Percentiles rank a stretch among this genome's conserved stretches.
These are phyloP conservation scores for Willisornis vidua DNA, from an alignment of 2,113 vertebrate species.

Conservation along the genomic window DNA sequence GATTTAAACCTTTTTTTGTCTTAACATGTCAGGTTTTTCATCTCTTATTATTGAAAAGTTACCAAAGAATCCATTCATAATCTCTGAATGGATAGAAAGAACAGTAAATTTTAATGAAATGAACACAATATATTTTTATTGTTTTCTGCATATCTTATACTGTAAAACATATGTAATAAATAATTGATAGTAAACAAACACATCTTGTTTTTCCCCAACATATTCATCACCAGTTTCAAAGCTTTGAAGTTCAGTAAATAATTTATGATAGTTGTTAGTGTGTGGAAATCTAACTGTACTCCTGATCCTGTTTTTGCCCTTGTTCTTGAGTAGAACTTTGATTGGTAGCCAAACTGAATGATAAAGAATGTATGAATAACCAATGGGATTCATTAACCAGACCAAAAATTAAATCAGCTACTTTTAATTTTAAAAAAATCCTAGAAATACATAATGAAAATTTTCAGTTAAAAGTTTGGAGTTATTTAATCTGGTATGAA, in stretches of 20 bases:
- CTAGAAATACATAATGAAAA: not conserved
- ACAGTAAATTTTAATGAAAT: not conserved
- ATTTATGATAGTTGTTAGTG: constrained; percentile 76
- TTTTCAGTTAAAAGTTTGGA: not conserved
- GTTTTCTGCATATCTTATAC: constrained; percentile 65
- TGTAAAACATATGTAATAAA: constrained; percentile 73
- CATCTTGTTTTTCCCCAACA: constrained; percentile 64
- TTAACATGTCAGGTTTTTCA: not conserved
- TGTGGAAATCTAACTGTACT: constrained; percentile 68
- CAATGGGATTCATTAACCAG: not conserved
- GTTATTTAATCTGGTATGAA: not conserved
- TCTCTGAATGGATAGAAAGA: not conserved
- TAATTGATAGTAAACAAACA: constrained; percentile 80
- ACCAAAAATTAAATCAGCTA: not conserved
- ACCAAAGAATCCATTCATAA: not conserved
- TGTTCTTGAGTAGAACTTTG: constrained; percentile 63
- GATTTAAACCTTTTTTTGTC: not conserved
- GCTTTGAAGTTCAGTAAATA: constrained; percentile 79
- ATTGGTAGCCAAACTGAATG: constrained; percentile 14
- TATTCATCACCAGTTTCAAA: constrained; percentile 71
- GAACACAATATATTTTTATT: constrained; percentile 63
- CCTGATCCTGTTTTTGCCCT: constrained; percentile 72
- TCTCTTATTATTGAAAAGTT: constrained; percentile 38
- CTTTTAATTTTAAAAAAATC: not conserved
- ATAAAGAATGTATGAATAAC: not conserved